Conservation (phyloP, 2,113 vertebrate genomes). For the Probosciger aterrimus region DNA sequence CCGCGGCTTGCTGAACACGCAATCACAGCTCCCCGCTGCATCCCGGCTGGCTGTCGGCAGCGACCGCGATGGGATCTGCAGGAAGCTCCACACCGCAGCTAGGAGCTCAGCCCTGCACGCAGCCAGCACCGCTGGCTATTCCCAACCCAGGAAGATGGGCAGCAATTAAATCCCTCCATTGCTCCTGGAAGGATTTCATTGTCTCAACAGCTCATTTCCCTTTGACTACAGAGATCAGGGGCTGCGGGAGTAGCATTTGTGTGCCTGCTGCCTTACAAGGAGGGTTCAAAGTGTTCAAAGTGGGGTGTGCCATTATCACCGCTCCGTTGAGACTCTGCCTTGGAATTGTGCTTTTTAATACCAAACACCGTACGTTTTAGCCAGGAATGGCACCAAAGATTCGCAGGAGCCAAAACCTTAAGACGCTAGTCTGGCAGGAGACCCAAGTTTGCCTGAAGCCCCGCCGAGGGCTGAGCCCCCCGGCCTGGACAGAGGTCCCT, state of each 20-base stretch:
- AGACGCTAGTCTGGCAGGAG: accelerated
- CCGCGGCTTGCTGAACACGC: accelerated
- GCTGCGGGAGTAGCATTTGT: neutral
- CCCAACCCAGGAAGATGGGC: neutral
- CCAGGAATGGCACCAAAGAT: accelerated
- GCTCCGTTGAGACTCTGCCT: accelerated
- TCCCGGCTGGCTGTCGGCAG: too few relatives aligned
- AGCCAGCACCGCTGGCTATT: neutral
- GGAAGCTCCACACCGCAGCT: neutral
- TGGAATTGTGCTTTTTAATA: accelerated
- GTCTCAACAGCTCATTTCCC: neutral
- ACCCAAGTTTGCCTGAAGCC: neutral
- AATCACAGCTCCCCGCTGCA: accelerated
- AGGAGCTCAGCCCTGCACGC: accelerated
- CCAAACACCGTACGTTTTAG: accelerated
- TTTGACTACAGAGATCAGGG: neutral
- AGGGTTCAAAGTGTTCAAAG: too few relatives aligned
- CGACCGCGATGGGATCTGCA: accelerated
- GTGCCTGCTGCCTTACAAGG: neutral
- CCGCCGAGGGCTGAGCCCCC: neutral
- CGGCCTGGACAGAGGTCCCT: neutral
- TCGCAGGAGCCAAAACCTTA: neutral
- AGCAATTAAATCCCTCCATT: neutral
- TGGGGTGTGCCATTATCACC: accelerated
- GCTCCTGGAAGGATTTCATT: neutral